phyloP scores from a whole-genome alignment of 2,797 vertebrate species.

The Coilia nasus region DNA sequence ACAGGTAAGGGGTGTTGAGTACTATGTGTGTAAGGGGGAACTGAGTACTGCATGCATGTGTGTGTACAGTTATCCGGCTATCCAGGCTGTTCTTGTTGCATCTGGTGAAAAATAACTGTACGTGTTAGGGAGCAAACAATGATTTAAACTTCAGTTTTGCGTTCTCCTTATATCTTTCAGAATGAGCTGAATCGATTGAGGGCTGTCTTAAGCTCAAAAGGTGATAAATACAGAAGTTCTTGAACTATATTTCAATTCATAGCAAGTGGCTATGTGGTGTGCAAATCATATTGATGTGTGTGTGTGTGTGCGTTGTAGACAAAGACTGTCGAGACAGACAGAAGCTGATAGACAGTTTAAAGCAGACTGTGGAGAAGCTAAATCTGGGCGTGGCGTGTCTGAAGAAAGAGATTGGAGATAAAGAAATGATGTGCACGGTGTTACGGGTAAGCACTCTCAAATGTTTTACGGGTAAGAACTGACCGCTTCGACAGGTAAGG shows the following conservation, averaged over 20 bases:
- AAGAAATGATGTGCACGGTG: slow-evolving; percentile 86
- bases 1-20: slow-evolving; percentile 75
- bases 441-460: slow-evolving; percentile 80
- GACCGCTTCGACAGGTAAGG: too few relatives aligned
- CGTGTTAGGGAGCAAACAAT: neutral
- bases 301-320: slow-evolving; percentile 69
- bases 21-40: neutral
- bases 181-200: slow-evolving; percentile 88
- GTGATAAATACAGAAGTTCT: slow-evolving; percentile 63
- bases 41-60: neutral
- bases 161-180: slow-evolving; percentile 70
- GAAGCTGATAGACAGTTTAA: slow-evolving; percentile 77
- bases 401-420: slow-evolving; percentile 79
- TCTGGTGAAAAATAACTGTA: neutral
- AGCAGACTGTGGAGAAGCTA: slow-evolving; percentile 83
- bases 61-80: too few relatives aligned
- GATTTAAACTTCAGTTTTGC: neutral
- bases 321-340: slow-evolving; percentile 86
- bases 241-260: neutral
- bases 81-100: neutral
- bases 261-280: neutral
- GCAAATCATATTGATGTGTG: neutral
- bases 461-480: slow-evolving; percentile 83
- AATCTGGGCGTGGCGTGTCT: slow-evolving; percentile 82
- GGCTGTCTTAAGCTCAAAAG: slow-evolving; percentile 83